Conservation (phyloP, 2,113 vertebrate species). For the Condylura cristata region DNA sequence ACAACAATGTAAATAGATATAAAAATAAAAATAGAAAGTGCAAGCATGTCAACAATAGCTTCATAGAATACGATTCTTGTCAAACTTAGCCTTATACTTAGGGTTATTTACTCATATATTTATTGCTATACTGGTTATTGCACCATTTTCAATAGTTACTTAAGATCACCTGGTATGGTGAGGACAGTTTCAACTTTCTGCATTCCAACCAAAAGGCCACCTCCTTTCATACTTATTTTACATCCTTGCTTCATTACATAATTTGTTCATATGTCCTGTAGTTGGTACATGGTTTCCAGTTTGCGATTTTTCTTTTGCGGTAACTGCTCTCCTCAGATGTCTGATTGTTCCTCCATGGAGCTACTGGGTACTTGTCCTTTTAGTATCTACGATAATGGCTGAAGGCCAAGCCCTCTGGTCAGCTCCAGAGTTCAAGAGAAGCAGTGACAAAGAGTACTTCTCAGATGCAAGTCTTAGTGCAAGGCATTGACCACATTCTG, state of each 20-base stretch:
- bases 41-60: neutral
- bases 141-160: neutral
- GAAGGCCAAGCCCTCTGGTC: slow-evolving; percentile 28
- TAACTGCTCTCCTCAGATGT: neutral
- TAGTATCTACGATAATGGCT: slow-evolving; percentile 2
- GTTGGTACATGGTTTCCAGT: neutral
- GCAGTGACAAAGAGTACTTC: slow-evolving; percentile 1
- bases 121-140: neutral
- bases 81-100: neutral
- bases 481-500: neutral
- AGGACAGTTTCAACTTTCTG: slow-evolving; percentile 21
- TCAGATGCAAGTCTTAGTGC: neutral
- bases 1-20: too few relatives aligned
- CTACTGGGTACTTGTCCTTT: neutral
- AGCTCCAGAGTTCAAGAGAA: slow-evolving; percentile 17
- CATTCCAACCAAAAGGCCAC: neutral
- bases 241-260: neutral
- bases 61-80: neutral
- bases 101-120: neutral
- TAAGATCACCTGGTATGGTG: neutral
- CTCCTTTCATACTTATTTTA: slow-evolving; percentile 33
- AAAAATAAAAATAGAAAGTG: too few relatives aligned
- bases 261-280: neutral
- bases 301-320: slow-evolving; percentile 4
- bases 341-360: neutral